Evolutionary conservation across 2,113 vertebrate species (phyloP), one percentile per base, ranked within the genome.

Genomic region (Columbina picui): DNA sequence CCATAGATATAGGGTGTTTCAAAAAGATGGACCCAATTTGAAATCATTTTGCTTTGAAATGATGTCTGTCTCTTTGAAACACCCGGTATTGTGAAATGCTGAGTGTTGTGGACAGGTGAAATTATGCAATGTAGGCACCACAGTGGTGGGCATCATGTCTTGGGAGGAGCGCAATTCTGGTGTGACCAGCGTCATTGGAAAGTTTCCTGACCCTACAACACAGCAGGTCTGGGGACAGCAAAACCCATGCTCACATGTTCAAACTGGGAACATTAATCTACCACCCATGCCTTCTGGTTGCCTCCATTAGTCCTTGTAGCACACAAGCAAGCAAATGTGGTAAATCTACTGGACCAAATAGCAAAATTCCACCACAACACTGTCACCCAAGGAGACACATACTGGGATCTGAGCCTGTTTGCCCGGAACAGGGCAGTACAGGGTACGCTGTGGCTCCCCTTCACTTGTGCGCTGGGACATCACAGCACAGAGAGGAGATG

Each of bases 1-100:
- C 87, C 90, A 87, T 95, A 97, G 97, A 96, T 86, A 45, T 9
- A 45, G 43, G 18, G 43, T 19, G 18, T 45, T 45, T 45, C 43
- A 45, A 45, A 45, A 45, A 45, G 43, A 45, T 45, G 43, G 43
- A 45, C 43, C 43, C 43, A 19, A 45, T 45, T 45, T 45, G 17
- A 45, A 45, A 45, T 45, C 8, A 45, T 45, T 45, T 45, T 45
- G 18, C 43, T 45, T 45, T 45, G 43, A 45, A 45, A 45, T 45
- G 43, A 45, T 19, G 43, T 19, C 43, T 18, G 8, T 45, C 43
- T 45, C 19, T 45, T 45, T 45, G 43, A 45, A 45, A 45, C 43
- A 45, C 43, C 43, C 8, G 43, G 43, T 43, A 93, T 29, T 94
- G 85, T 92, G 87, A 97, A 95, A 92, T 11, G 43, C 34, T 3